These are phyloP conservation scores for Panorpa germanica DNA, from an alignment of 2,888 invertebrate genomes.

Conservation along the genomic window DNA sequence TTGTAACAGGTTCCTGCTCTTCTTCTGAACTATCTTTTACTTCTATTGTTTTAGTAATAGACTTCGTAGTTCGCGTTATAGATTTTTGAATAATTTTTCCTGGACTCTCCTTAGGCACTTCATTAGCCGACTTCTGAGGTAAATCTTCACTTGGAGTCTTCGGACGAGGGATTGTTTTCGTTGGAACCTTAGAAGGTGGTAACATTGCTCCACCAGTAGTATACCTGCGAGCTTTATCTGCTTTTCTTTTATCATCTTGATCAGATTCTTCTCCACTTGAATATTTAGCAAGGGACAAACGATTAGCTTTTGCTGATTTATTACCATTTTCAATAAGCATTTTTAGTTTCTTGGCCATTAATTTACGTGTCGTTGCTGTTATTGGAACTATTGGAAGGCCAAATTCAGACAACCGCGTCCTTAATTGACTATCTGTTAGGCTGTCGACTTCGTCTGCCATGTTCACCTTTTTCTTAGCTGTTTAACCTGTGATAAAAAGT, in stretches of 20 bases:
- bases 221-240: constrained; percentile 23
- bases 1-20: too few relatives aligned
- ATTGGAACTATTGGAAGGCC: constrained; percentile 60
- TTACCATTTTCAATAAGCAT: constrained; percentile 41
- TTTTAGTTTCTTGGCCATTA: constrained; percentile 51
- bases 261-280: constrained; percentile 47
- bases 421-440: constrained; percentile 50
- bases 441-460: constrained; percentile 46
- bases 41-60: too few relatives aligned
- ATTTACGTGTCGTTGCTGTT: constrained; percentile 50
- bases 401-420: constrained; percentile 49
- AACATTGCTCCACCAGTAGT: constrained; percentile 29
- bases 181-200: constrained; percentile 26
- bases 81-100: constrained; percentile 17
- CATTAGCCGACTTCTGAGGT: constrained; percentile 3
- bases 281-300: constrained; percentile 34
- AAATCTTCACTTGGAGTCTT: constrained; percentile 20
- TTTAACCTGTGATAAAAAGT: not conserved
- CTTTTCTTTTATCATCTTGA: constrained; percentile 26
- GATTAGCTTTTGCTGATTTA: constrained; percentile 28
- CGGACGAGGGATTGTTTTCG: constrained; percentile 22
- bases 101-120: constrained; percentile 11
- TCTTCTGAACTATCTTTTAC: too few relatives aligned
- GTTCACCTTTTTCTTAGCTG: constrained; percentile 15
- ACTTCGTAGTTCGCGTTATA: not conserved